A percentile compares a stretch with the other conserved stretches of the same genome.
Conservation (phyloP, 1,140 invertebrate species). For the Aphidius gifuensis region DNA sequence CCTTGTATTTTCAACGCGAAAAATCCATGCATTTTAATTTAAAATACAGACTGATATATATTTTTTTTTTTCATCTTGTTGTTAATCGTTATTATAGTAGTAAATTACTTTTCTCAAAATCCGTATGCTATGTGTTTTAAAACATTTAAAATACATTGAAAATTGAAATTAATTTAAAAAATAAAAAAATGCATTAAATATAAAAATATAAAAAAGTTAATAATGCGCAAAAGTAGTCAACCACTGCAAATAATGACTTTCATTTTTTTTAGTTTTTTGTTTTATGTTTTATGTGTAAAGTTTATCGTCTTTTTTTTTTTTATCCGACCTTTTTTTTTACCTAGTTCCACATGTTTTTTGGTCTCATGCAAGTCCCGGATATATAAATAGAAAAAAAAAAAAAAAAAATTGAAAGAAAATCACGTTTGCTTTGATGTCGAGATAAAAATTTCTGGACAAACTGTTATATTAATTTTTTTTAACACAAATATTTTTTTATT, state of each 20-base stretch:
- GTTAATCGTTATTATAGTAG: background rate
- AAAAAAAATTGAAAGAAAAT: no score
- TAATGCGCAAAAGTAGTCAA: constrained; percentile 5
- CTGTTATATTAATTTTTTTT: no score
- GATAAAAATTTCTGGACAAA: no score
- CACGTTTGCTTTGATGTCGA: no score
- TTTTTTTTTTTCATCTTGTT: no score
- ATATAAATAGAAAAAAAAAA: no score
- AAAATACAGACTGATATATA: no score
- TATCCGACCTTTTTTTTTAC: constrained; percentile 5
- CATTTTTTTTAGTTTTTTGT: background rate
- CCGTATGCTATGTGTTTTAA: background rate
- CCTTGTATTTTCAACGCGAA: no score
- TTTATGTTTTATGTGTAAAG: no score
- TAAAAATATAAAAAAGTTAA: background rate
- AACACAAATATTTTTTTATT: no score
- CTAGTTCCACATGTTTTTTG: background rate
- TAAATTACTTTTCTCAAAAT: background rate
- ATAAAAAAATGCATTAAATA: background rate
- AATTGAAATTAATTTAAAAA: background rate
- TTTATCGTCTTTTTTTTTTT: background rate
- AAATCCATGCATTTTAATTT: no score
- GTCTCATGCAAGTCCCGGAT: no score
- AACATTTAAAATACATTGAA: background rate
- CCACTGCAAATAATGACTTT: constrained; percentile 13